Evolutionary conservation across 2,888 invertebrate species (phyloP).

Genomic region (Pachymerium ferrugineum): DNA sequence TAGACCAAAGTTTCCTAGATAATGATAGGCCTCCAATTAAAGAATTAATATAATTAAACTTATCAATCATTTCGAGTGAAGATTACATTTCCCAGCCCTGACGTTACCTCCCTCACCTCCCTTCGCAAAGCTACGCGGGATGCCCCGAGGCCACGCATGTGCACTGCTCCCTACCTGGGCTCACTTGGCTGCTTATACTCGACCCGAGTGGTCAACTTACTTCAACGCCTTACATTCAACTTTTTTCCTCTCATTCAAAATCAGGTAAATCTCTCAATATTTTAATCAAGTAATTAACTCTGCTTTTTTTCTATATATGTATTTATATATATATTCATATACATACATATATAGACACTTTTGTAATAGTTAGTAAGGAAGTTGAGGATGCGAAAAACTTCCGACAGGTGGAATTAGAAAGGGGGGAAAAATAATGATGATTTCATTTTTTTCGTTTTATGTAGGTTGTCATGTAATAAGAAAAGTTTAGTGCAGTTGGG

Average conservation of each 20-base stretch:
- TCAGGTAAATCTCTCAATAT: no score
- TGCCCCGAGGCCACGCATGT: not conserved
- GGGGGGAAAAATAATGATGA: no score
- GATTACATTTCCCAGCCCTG: conserved; percentile 21
- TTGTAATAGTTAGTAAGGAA: no score
- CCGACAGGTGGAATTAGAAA: no score
- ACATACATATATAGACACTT: no score
- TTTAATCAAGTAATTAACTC: no score
- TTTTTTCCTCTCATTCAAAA: no score
- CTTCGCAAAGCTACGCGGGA: not conserved
- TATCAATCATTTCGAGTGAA: conserved; percentile 28
- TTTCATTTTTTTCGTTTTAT: not conserved
- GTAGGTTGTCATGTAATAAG: no score
- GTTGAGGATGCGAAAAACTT: no score
- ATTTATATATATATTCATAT: no score
- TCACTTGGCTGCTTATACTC: not conserved
- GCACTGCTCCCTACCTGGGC: not conserved
- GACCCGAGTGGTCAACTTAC: not conserved
- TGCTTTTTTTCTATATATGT: no score
- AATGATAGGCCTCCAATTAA: conserved; percentile 30
- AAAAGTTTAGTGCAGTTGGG: no score
- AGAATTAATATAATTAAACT: conserved; percentile 28
- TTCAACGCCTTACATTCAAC: not conserved
- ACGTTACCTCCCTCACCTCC: not conserved
- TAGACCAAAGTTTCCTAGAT: conserved; percentile 15